phyloP scores from a whole-genome alignment of 1,140 invertebrate species.

The Diuraphis noxia region DNA sequence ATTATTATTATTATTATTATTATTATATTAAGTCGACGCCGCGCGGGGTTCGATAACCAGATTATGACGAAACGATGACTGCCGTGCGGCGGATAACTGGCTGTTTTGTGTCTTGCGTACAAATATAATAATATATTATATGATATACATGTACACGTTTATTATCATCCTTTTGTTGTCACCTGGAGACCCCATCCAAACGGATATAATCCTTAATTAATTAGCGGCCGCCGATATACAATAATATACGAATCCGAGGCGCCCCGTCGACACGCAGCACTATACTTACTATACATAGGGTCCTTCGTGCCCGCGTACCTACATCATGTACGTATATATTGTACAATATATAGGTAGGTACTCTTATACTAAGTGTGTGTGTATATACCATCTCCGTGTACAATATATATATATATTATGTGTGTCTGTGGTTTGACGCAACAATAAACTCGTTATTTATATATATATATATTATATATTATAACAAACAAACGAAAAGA shows the following conservation, averaged over 20 bases:
- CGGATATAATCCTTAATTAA: constrained; percentile 52
- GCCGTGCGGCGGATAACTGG: constrained; percentile 1
- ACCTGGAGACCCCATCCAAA: constrained; percentile 34
- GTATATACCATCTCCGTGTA: background rate
- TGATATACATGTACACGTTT: background rate
- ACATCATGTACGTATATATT: background rate
- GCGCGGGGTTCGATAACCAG: constrained; percentile 48
- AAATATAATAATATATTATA: background rate
- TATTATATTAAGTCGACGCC: background rate
- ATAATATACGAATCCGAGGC: background rate
- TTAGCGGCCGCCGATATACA: constrained; percentile 16
- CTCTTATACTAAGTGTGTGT: background rate
- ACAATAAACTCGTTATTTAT: constrained; percentile 46
- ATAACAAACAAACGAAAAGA: constrained; percentile 10
- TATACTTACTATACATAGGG: background rate
- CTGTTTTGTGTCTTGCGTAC: background rate
- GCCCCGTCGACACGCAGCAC: constrained; percentile 1
- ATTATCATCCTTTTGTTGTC: constrained; percentile 42
- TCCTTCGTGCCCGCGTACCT: background rate
- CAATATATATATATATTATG: no score
- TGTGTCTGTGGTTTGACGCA: constrained; percentile 33
- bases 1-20: no score
- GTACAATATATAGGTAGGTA: background rate
- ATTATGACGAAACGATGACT: constrained; percentile 50
- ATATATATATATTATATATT: no score